phyloP scores from a whole-genome alignment of 2,888 invertebrate genomes.

The Leucophora obtusa region DNA sequence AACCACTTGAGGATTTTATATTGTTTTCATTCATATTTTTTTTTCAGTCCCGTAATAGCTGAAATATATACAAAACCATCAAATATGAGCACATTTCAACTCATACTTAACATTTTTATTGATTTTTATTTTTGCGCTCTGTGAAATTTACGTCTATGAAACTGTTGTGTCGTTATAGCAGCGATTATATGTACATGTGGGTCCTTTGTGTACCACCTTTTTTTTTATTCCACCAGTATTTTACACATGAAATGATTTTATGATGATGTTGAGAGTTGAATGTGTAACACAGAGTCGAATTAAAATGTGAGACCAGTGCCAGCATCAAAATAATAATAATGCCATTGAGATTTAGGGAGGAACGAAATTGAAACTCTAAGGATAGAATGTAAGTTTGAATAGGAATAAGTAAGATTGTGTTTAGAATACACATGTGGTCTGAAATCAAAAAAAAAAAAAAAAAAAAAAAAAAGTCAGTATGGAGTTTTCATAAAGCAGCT shows the following conservation, averaged over 20 bases:
- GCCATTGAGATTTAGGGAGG: slow-evolving; percentile 27
- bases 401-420: too few relatives aligned
- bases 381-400: neutral
- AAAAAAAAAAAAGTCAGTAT: too few relatives aligned
- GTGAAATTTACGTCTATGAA: neutral
- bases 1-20: slow-evolving; percentile 52
- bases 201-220: slow-evolving; percentile 33
- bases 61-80: neutral
- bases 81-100: slow-evolving; percentile 29
- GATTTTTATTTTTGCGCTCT: slow-evolving; percentile 28
- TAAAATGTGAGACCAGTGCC: neutral
- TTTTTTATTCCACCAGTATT: slow-evolving; percentile 11
- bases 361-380: neutral
- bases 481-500: too few relatives aligned
- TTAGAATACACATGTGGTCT: too few relatives aligned
- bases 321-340: slow-evolving; percentile 42
- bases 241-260: slow-evolving; percentile 51
- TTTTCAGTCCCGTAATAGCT: too few relatives aligned
- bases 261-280: neutral
- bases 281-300: neutral
- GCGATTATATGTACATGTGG: neutral
- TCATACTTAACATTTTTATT: slow-evolving; percentile 36
- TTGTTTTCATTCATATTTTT: neutral
- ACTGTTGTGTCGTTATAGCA: slow-evolving; percentile 1
- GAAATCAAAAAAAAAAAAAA: too few relatives aligned